Evolutionary conservation across 1,140 invertebrate species (phyloP).

Genomic region (Rhyacophila brunnea): DNA sequence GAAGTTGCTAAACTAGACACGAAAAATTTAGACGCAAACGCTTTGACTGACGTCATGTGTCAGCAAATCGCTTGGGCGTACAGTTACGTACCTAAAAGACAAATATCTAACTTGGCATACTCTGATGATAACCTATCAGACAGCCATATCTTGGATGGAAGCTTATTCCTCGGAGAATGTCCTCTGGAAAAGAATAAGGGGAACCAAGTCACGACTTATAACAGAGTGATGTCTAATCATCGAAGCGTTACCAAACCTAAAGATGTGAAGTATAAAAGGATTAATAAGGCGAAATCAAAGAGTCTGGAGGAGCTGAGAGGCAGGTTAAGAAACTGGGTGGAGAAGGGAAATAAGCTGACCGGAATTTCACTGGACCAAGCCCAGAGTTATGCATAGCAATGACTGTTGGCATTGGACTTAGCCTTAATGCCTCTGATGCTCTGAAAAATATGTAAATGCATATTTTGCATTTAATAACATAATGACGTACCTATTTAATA

Average conservation of each 20-base stretch:
- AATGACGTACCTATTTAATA: no score
- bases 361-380: constrained; percentile 51
- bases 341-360: constrained; percentile 67
- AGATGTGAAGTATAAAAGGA: constrained; percentile 86
- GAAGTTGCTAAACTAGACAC: constrained; percentile 42
- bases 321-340: constrained; percentile 79
- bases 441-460: no score
- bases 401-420: background rate
- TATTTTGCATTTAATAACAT: no score
- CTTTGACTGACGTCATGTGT: constrained; percentile 28
- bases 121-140: constrained; percentile 47
- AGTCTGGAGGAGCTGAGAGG: constrained; percentile 81
- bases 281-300: constrained; percentile 87
- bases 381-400: constrained; percentile 49
- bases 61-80: constrained; percentile 45
- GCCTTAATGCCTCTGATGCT: no score
- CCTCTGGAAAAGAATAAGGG: constrained; percentile 40
- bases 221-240: constrained; percentile 86
- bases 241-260: constrained; percentile 86
- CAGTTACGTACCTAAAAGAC: constrained; percentile 53
- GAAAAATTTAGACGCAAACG: constrained; percentile 39
- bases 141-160: constrained; percentile 45
- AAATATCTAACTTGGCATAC: constrained; percentile 50
- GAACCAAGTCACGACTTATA: constrained; percentile 74
- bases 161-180: constrained; percentile 34